Conservation (phyloP, 2,113 vertebrate genomes). For the Corythornis cristatus region DNA sequence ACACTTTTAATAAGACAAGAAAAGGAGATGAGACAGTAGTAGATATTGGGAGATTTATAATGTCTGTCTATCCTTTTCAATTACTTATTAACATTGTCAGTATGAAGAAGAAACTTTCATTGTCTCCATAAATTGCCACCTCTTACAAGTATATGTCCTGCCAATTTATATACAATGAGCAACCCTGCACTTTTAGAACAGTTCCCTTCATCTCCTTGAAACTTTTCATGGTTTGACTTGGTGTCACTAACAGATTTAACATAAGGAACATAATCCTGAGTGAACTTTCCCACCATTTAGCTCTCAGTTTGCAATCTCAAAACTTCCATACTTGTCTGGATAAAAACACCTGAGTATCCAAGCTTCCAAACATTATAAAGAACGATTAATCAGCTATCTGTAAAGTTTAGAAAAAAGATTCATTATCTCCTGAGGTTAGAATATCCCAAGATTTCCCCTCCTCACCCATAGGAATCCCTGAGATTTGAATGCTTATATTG, state of each 20-base stretch:
- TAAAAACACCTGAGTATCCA: not conserved
- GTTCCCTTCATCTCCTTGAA: not conserved
- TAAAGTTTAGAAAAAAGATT: not conserved
- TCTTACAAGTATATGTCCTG: not conserved
- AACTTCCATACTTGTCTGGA: not conserved
- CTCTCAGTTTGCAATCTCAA: not conserved
- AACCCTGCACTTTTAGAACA: not conserved
- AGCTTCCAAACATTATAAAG: not conserved
- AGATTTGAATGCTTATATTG: not conserved
- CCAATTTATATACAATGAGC: not conserved
- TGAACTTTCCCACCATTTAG: not conserved
- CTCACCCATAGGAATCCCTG: not conserved
- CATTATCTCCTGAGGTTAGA: not conserved
- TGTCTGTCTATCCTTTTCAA: not conserved
- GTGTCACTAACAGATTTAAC: not conserved
- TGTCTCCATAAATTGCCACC: not conserved
- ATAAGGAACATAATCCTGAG: not conserved
- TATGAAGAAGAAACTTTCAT: not conserved
- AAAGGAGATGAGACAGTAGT: not conserved
- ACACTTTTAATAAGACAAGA: not conserved
- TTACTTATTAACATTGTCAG: not conserved
- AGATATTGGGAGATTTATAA: not conserved
- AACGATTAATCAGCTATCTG: not conserved
- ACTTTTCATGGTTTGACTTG: not conserved
- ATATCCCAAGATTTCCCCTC: not conserved